phyloP scores from a whole-genome alignment of 2,888 invertebrate species.

The Lasioglossum villosulum region DNA sequence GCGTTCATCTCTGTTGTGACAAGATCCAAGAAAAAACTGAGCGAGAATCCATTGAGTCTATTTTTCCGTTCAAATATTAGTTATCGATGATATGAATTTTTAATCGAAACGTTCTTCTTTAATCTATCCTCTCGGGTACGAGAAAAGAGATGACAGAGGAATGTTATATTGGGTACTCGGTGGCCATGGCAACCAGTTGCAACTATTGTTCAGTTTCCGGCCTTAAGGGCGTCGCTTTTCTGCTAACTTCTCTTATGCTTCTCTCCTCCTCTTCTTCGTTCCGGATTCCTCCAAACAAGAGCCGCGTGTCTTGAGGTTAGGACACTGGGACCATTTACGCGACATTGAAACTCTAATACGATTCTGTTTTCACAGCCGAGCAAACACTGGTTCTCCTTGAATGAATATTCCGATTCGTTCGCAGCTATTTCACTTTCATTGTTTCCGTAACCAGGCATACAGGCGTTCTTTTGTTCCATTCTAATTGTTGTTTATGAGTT shows the following conservation, averaged over 20 bases:
- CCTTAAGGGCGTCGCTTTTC: conserved; percentile 35
- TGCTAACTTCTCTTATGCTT: conserved; percentile 32
- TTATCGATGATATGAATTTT: neutral
- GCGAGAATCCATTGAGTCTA: neutral
- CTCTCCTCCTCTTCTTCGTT: conserved; percentile 35
- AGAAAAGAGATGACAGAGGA: neutral
- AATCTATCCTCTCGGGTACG: conserved; percentile 36
- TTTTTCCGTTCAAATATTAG: neutral
- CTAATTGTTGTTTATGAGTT: neutral
- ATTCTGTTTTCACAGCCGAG: conserved; percentile 16
- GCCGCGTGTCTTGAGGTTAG: conserved; percentile 41
- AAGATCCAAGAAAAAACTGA: neutral
- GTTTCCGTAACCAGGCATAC: neutral
- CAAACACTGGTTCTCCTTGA: conserved; percentile 16
- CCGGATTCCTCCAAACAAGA: conserved; percentile 36
- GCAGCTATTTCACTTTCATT: neutral
- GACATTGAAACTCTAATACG: conserved; percentile 29
- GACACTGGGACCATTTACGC: conserved; percentile 29
- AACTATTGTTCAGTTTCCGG: conserved; percentile 73
- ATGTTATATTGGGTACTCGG: conserved; percentile 66
- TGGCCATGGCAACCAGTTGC: conserved; percentile 72
- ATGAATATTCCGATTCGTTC: conserved; percentile 8
- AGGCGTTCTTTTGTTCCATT: neutral
- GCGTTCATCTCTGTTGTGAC: neutral
- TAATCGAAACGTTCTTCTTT: neutral